These are phyloP conservation scores for Lobophora halterata DNA, from an alignment of 2,888 invertebrate genomes.

Conservation along the genomic window DNA sequence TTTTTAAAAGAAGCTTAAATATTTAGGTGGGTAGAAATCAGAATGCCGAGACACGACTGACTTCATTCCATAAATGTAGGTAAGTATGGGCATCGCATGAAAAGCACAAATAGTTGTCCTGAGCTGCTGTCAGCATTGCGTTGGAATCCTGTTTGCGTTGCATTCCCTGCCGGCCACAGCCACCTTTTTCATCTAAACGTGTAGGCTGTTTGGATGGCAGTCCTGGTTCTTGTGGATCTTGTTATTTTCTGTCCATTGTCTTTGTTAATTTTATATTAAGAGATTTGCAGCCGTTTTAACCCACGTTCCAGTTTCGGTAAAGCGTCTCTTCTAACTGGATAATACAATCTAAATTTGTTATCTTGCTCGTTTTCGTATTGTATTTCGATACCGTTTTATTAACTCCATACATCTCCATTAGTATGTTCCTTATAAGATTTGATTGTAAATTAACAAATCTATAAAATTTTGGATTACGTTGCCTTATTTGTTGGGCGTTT, in stretches of 20 bases:
- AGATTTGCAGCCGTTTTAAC: not conserved
- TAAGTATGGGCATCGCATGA: constrained; percentile 4
- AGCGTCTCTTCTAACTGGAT: too few relatives aligned
- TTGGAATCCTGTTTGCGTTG: constrained; percentile 42
- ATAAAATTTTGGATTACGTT: too few relatives aligned
- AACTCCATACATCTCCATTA: too few relatives aligned
- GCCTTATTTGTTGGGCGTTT: too few relatives aligned
- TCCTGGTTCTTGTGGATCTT: constrained; percentile 14
- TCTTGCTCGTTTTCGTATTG: too few relatives aligned
- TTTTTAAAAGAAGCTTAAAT: not conserved
- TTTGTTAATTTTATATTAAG: constrained; percentile 7
- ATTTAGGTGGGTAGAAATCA: constrained; percentile 3
- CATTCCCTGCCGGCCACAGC: constrained; percentile 30
- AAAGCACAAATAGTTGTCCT: constrained; percentile 13
- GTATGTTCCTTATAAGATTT: too few relatives aligned
- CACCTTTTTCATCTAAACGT: constrained; percentile 26
- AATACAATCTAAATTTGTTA: too few relatives aligned
- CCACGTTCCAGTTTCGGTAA: too few relatives aligned
- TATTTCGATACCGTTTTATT: too few relatives aligned
- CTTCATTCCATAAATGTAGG: constrained; percentile 5
- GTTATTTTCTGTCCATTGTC: constrained; percentile 19
- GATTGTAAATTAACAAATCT: too few relatives aligned
- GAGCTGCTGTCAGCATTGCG: constrained; percentile 17
- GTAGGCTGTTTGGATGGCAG: constrained; percentile 16
- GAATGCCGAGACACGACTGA: constrained; percentile 7